A percentile compares a stretch with the other conserved stretches of the same genome.
Conservation (phyloP, 1,140 invertebrate genomes). For the Bradynema listronoti region DNA sequence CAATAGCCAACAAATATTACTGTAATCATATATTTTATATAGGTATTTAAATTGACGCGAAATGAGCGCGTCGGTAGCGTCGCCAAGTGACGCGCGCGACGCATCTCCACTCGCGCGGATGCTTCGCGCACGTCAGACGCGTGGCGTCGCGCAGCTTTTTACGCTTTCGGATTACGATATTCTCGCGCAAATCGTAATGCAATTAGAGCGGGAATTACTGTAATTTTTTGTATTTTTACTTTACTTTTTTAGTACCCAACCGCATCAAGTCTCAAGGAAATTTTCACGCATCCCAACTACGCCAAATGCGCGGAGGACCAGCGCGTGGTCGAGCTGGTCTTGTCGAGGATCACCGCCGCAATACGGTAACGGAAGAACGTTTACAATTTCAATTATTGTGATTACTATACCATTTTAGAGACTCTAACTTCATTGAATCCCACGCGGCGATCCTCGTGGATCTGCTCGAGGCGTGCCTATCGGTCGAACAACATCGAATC, state of each 20-base stretch:
- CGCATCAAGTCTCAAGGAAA: constrained; percentile 36
- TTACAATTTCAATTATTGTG: background rate
- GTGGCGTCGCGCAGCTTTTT: too few species aligned
- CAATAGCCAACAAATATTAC: too few species aligned
- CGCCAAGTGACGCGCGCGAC: too few species aligned
- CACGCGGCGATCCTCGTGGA: constrained; percentile 74
- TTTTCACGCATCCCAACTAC: constrained; percentile 39
- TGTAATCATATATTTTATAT: too few species aligned
- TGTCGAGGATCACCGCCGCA: constrained; percentile 32
- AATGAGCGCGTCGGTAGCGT: too few species aligned
- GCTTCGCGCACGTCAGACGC: too few species aligned
- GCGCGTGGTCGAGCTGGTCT: constrained; percentile 44
- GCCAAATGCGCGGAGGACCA: constrained; percentile 34
- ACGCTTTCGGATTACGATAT: too few species aligned
- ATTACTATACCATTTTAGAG: constrained; percentile 62
- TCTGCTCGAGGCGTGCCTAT: constrained; percentile 75
- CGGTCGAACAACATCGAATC: constrained; percentile 79
- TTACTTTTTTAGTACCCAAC: constrained; percentile 40
- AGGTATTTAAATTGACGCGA: too few species aligned
- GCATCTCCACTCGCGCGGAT: too few species aligned
- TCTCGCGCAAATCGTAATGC: constrained; percentile 72
- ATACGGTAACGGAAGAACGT: background rate
- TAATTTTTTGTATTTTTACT: constrained; percentile 64
- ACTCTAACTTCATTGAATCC: constrained; percentile 76
- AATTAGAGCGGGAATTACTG: constrained; percentile 71